These are phyloP conservation scores for Drosophila monieri DNA, from an alignment of 2,888 invertebrate species.

Conservation along the genomic window DNA sequence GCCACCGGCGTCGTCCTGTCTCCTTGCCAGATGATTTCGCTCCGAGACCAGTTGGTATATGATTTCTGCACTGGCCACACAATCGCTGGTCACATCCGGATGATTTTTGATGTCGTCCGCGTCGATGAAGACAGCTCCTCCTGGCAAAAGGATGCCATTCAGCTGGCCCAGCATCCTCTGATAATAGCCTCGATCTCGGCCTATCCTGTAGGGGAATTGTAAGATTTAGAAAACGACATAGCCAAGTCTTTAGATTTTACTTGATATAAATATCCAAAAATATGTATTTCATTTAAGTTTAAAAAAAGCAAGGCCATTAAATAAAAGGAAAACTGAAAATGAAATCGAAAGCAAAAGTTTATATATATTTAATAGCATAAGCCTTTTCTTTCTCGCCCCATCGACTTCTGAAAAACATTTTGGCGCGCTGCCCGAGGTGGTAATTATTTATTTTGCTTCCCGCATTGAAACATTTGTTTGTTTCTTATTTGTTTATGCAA, in stretches of 20 bases:
- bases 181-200: constrained; percentile 86
- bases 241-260: no score
- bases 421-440: constrained; percentile 7
- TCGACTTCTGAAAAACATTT: background rate
- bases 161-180: constrained; percentile 86
- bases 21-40: constrained; percentile 87
- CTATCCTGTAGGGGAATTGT: constrained; percentile 85
- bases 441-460: constrained; percentile 12
- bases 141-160: constrained; percentile 92
- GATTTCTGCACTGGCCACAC: constrained; percentile 86
- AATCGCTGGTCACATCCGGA: constrained; percentile 85
- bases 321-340: background rate
- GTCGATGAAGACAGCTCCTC: constrained; percentile 90
- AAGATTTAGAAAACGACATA: constrained; percentile 1
- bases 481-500: constrained; percentile 6
- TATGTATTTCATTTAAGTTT: background rate
- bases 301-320: background rate
- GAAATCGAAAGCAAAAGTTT: background rate
- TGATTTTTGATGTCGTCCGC: constrained; percentile 43
- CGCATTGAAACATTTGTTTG: constrained; percentile 8
- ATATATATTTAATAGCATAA: no score
- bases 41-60: constrained; percentile 88
- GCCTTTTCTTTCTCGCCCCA: no score
- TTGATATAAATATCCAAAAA: no score
- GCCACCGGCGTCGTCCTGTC: constrained; percentile 87